A percentile compares a stretch with the other conserved stretches of the same genome.
Conservation (phyloP, 2,113 vertebrate species). For the Speoplatyrhinus poulsoni region DNA sequence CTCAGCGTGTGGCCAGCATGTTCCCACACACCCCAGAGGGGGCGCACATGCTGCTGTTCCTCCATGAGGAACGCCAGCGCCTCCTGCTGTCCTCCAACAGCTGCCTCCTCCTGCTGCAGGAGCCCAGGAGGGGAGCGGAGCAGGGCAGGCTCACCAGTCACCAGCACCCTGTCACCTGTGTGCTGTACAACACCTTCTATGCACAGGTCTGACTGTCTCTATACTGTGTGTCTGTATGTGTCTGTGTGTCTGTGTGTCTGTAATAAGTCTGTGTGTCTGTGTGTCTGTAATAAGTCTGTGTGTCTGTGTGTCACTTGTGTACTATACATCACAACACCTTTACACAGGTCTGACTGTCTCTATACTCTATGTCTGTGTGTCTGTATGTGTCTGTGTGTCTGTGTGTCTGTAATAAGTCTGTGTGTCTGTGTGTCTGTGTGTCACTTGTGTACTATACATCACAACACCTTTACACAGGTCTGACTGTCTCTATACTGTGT, state of each 20-base stretch:
- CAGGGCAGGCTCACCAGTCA: constrained; percentile 70
- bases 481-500: too few relatives aligned
- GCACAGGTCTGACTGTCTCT: constrained; percentile 65
- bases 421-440: not conserved
- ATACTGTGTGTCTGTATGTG: not conserved
- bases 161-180: constrained; percentile 70
- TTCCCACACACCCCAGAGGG: constrained; percentile 54
- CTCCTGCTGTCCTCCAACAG: constrained; percentile 63
- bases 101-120: constrained; percentile 74
- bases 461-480: too few relatives aligned
- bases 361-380: too few relatives aligned
- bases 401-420: too few relatives aligned
- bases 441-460: too few relatives aligned
- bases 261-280: too few relatives aligned
- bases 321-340: too few relatives aligned
- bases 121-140: constrained; percentile 56
- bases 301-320: not conserved
- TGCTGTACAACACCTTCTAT: constrained; percentile 69
- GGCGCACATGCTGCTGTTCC: constrained; percentile 41
- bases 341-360: constrained; percentile 7
- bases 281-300: not conserved
- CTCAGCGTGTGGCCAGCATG: constrained; percentile 46
- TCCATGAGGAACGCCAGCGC: constrained; percentile 49
- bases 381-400: too few relatives aligned
- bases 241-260: not conserved